These are phyloP conservation scores for Bryconaethiops microstoma DNA, from an alignment of 2,797 vertebrate genomes.

Conservation along the genomic window DNA sequence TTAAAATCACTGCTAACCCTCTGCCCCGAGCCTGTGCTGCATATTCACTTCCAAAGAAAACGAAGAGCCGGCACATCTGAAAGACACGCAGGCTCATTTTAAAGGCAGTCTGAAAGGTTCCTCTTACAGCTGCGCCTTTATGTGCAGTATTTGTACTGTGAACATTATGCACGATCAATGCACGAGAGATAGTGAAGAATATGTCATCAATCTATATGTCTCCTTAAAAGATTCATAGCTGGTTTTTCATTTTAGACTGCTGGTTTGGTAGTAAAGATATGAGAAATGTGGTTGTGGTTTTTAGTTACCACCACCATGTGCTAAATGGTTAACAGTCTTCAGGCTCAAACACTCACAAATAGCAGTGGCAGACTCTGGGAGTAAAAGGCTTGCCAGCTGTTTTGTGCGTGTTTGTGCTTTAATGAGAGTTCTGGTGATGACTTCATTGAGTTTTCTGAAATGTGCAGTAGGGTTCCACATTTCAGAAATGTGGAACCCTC, in stretches of 20 bases:
- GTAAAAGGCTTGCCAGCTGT: neutral
- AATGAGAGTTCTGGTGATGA: neutral
- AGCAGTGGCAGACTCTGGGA: neutral
- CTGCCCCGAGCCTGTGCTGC: constrained; percentile 1
- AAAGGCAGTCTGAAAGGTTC: neutral
- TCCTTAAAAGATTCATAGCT: neutral
- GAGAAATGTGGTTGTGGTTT: neutral
- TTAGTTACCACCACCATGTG: neutral
- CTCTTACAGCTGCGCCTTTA: neutral
- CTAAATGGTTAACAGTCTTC: neutral
- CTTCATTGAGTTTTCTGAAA: no score
- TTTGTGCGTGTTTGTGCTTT: neutral
- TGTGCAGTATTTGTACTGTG: no score
- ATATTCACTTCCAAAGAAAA: constrained; percentile 22
- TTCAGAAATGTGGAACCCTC: no score
- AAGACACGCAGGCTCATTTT: neutral
- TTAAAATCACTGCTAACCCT: constrained; percentile 38
- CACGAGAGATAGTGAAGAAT: no score
- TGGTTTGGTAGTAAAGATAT: neutral
- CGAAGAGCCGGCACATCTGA: neutral
- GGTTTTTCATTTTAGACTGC: neutral
- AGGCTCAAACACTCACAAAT: neutral
- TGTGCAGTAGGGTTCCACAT: neutral
- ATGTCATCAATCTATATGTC: neutral
- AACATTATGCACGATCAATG: no score